Conservation (phyloP, 35 echinoderm and acorn worm species). For the Ptychodera flava region DNA sequence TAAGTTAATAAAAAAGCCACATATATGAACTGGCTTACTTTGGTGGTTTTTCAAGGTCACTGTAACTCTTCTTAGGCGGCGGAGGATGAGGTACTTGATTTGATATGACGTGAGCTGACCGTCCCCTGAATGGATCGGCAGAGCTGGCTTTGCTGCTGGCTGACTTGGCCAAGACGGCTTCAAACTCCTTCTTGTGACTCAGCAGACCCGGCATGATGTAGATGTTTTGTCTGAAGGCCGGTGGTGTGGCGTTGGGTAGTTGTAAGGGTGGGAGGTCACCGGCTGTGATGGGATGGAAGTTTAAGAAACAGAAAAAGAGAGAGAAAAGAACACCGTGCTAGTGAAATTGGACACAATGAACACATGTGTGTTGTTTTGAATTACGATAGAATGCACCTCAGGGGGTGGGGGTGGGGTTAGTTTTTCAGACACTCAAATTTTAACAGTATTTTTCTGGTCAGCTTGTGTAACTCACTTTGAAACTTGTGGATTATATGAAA, state of each 20-base stretch:
- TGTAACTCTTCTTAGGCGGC: conserved; percentile 53
- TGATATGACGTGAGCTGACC: too few relatives aligned
- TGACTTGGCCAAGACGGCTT: conserved; percentile 92
- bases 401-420: too few relatives aligned
- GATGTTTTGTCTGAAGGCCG: conserved; percentile 31
- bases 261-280: conserved; percentile 68
- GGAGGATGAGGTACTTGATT: conserved; percentile 20
- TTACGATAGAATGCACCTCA: background rate
- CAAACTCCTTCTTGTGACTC: conserved; percentile 86
- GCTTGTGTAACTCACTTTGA: too few relatives aligned
- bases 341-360: background rate
- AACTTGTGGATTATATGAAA: too few relatives aligned
- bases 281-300: conserved; percentile 19
- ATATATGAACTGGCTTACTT: too few relatives aligned
- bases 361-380: background rate
- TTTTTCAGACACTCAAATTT: too few relatives aligned
- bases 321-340: background rate
- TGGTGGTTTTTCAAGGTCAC: conserved; percentile 52
- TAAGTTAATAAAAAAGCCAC: too few relatives aligned
- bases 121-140: conserved; percentile 18
- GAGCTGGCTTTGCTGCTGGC: conserved; percentile 53
- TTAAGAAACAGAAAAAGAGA: background rate
- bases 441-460: too few relatives aligned
- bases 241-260: conserved; percentile 60
- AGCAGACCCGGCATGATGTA: conserved; percentile 97